Base-by-base conservation (phyloP, 1,140 invertebrate genomes). In the Drosophila sp. region DNA sequence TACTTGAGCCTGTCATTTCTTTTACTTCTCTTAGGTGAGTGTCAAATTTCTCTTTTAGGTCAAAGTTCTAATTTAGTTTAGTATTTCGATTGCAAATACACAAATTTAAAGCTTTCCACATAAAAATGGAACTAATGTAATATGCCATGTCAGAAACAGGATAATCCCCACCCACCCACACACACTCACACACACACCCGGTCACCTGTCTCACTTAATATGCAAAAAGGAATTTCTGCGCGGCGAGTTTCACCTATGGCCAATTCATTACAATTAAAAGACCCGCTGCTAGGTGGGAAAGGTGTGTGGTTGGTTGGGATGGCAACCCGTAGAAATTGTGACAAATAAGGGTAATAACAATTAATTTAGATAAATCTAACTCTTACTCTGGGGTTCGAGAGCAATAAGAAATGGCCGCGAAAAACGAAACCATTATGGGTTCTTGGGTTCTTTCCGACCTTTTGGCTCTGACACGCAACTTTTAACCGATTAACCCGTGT, bases 301-400 rank as follows among this genome's bases (percentile, higher is more conserved):
- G 44, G 7, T 27, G 44, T 27, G 44, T 47, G 17, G 25, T 7
- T 47, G 44, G 57, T 32, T 32, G 58, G 27, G 32, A 41, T 38
- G 38, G 41, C 23, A 23, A n/a, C 47, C 35, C 17, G 54, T 57
- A 41, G 61, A 55, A 58, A 61, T 62, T 69, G 74, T 86, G 78
- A 89, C 83, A 89, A 87, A 89, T 89, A 66, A 70, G 80, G 68
- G 84, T 71, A 75, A 70, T 89, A 78, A 89, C 80, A 83, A 78
- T 89, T 89, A 76, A 89, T 89, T 87, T 80, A 84, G 80, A 89
- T 83, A 75, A 74, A 87, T 86, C 44, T 50, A 50, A 50, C 44
- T 50, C 44, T 10, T 10, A 50, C 44, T 50, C 44, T n/a, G 17
- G 17, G 17, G n/a, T 50, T 50, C 44, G 23, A 27, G 17, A 17